These are phyloP conservation scores for Spinus pinus DNA, from an alignment of 2,797 vertebrate species.

Conservation along the genomic window DNA sequence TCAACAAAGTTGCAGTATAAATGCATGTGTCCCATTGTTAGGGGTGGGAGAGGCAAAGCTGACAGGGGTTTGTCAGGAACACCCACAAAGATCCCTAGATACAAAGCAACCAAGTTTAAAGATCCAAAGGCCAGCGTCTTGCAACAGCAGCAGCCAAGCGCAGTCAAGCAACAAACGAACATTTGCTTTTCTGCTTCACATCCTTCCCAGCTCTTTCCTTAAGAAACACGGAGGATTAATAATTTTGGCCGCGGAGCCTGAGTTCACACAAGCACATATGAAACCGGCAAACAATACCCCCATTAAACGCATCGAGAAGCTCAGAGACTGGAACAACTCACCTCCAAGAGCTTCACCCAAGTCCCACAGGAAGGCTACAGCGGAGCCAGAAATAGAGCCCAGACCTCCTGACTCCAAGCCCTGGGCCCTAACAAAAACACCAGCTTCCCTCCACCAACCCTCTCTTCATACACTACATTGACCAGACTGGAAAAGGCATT, in stretches of 20 bases:
- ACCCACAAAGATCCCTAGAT: conserved; percentile 53
- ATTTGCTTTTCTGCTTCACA: conserved; percentile 30
- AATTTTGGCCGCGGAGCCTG: background rate
- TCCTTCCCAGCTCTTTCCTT: background rate
- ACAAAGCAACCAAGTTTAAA: conserved; percentile 18
- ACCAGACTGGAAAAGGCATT: conserved; percentile 56
- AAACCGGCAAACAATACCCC: background rate
- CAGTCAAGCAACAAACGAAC: background rate
- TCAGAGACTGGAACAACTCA: conserved; percentile 8
- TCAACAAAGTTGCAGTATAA: background rate
- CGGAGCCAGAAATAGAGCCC: conserved; percentile 20
- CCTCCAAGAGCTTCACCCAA: conserved; percentile 47
- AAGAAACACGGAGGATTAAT: background rate
- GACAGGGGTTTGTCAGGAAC: conserved; percentile 2
- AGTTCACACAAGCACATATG: background rate
- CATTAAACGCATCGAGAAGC: background rate
- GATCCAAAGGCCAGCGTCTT: background rate
- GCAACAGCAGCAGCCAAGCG: conserved; percentile 16
- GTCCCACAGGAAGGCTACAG: conserved; percentile 46
- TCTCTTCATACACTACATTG: conserved; percentile 42
- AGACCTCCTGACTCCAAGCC: conserved; percentile 50
- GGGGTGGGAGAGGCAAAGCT: background rate
- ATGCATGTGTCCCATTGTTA: conserved; percentile 35
- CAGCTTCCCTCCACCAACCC: conserved; percentile 12
- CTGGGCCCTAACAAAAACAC: conserved; percentile 44